These are phyloP conservation scores for Thaleichthys pacificus DNA, from an alignment of 2,797 vertebrate species.

Conservation along the genomic window DNA sequence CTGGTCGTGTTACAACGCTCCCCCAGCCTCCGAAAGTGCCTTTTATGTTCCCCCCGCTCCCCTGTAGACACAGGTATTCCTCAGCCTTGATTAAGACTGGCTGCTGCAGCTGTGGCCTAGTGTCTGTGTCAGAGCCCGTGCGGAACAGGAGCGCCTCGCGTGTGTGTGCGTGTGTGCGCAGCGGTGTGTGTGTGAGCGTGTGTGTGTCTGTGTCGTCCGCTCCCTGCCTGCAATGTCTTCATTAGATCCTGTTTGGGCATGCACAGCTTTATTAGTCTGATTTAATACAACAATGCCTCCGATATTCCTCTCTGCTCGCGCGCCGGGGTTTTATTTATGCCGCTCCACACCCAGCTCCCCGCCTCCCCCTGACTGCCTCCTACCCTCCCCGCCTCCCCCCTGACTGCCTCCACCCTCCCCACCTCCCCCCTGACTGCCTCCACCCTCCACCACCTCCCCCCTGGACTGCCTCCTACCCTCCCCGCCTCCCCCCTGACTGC, in stretches of 20 bases:
- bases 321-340: slow-evolving; percentile 68
- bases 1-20: too few species aligned
- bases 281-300: slow-evolving; percentile 74
- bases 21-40: too few species aligned
- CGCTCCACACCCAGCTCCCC: slow-evolving; percentile 25
- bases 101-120: slow-evolving; percentile 70
- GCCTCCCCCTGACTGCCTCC: not conserved
- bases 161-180: not conserved
- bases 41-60: too few species aligned
- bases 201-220: slow-evolving; percentile 15
- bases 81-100: slow-evolving; percentile 70
- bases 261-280: slow-evolving; percentile 75
- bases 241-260: slow-evolving; percentile 71
- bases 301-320: slow-evolving; percentile 71
- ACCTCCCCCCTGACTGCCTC: not conserved
- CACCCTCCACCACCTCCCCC: not conserved
- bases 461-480: not conserved
- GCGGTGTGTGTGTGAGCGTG: not conserved
- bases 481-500: not conserved
- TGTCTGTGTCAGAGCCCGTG: slow-evolving; percentile 33
- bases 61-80: slow-evolving; percentile 26
- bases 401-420: slow-evolving; percentile 6
- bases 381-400: not conserved
- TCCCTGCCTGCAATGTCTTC: slow-evolving; percentile 60
- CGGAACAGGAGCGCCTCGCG: not conserved